A percentile compares a stretch with the other conserved stretches of the same genome.
Evolutionary conservation across 2,797 vertebrate genomes (phyloP).

Genomic region (Cichlasoma orientale): DNA sequence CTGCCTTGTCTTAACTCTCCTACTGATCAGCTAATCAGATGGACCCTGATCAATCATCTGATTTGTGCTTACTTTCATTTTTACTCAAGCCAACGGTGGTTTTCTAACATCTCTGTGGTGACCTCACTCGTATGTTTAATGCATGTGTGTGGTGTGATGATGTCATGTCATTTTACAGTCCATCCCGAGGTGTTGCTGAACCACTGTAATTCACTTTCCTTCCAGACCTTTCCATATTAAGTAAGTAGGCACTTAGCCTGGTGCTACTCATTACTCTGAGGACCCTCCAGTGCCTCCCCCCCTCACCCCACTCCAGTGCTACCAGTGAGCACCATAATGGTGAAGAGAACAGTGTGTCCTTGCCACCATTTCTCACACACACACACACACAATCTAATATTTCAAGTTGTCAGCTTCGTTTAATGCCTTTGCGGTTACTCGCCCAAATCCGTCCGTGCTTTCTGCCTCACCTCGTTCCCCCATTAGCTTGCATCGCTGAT

Average conservation of each 20-base stretch:
- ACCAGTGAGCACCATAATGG: constrained; percentile 53
- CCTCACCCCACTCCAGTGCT: constrained; percentile 44
- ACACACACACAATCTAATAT: constrained; percentile 24
- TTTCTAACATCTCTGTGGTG: constrained; percentile 20
- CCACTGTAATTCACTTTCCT: constrained; percentile 60
- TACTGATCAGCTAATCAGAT: constrained; percentile 61
- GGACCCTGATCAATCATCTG: constrained; percentile 51
- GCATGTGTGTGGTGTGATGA: constrained; percentile 33
- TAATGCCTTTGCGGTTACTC: constrained; percentile 11
- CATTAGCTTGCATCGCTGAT: background rate
- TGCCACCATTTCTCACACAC: constrained; percentile 20
- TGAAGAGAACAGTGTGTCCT: constrained; percentile 56
- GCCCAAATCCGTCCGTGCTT: background rate
- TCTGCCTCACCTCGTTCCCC: background rate
- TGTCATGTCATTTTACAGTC: constrained; percentile 42
- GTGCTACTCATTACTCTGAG: constrained; percentile 69
- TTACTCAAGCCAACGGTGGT: background rate
- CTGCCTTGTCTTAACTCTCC: constrained; percentile 42
- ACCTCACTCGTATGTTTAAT: constrained; percentile 23
- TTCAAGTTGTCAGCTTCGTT: constrained; percentile 48
- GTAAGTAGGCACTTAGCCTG: constrained; percentile 62
- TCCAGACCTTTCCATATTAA: constrained; percentile 66
- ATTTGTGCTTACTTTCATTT: constrained; percentile 24
- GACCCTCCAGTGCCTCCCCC: constrained; percentile 65
- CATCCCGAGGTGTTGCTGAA: constrained; percentile 43